Evolutionary conservation across 2,113 vertebrate genomes (phyloP).

Genomic region (Sebastes fasciatus): DNA sequence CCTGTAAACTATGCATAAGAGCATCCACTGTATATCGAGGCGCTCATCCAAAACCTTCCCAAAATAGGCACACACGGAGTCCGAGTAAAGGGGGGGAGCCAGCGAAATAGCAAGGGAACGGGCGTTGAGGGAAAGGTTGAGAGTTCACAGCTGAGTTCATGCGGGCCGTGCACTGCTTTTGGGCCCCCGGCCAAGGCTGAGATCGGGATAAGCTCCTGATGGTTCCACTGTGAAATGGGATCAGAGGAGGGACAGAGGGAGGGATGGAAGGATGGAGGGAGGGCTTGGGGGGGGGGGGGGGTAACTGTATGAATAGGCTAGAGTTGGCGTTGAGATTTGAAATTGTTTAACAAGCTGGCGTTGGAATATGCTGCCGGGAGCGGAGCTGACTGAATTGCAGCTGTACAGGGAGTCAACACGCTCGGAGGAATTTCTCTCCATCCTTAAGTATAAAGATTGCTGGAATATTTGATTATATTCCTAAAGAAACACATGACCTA

Average conservation of each 20-base stretch:
- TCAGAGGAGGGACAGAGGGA: slow-evolving; percentile 71
- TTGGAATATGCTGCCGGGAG: slow-evolving; percentile 58
- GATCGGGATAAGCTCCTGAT: slow-evolving; percentile 78
- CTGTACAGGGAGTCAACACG: slow-evolving; percentile 24
- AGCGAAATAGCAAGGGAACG: slow-evolving; percentile 45
- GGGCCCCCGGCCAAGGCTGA: slow-evolving; percentile 66
- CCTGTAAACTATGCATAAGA: slow-evolving; percentile 69
- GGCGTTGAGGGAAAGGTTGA: slow-evolving; percentile 64
- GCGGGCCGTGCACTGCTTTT: slow-evolving; percentile 54
- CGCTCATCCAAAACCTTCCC: slow-evolving; percentile 49
- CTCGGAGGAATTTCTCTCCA: slow-evolving; percentile 33
- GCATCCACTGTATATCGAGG: slow-evolving; percentile 49
- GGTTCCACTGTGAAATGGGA: slow-evolving; percentile 79
- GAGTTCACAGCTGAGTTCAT: slow-evolving; percentile 77
- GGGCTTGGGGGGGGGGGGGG: neutral
- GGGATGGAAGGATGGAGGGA: slow-evolving; percentile 41
- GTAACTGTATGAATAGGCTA: slow-evolving; percentile 60
- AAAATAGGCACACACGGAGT: slow-evolving; percentile 64
- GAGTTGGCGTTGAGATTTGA: slow-evolving; percentile 71
- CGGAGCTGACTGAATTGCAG: slow-evolving; percentile 46
- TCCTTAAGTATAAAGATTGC: slow-evolving; percentile 30
- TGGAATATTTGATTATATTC: slow-evolving; percentile 48
- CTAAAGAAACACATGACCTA: slow-evolving; percentile 30
- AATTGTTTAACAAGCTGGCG: slow-evolving; percentile 77
- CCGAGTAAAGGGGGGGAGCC: slow-evolving; percentile 32